Conservation (phyloP, 2,797 vertebrate species). For the Myripristis jacobus region DNA sequence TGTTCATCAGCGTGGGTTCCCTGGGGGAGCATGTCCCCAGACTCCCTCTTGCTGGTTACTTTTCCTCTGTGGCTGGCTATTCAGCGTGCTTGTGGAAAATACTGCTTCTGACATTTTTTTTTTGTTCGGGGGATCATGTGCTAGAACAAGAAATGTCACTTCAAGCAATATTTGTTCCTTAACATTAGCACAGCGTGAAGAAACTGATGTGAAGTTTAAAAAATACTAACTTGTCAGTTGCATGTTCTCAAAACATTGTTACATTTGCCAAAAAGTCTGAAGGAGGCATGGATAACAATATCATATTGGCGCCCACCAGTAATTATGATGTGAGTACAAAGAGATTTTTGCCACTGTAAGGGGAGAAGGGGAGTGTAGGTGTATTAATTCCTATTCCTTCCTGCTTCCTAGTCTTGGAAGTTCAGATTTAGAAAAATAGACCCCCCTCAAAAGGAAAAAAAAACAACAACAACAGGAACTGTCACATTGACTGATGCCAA, state of each 20-base stretch:
- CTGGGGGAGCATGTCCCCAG: slow-evolving; percentile 33
- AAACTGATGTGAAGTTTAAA: slow-evolving; percentile 66
- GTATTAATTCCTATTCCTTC: slow-evolving; percentile 80
- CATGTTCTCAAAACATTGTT: slow-evolving; percentile 68
- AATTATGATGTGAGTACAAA: slow-evolving; percentile 80
- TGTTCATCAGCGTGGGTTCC: slow-evolving; percentile 49
- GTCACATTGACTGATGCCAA: slow-evolving; percentile 82
- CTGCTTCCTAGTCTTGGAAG: slow-evolving; percentile 79
- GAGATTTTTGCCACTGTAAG: slow-evolving; percentile 76
- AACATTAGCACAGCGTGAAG: slow-evolving; percentile 47
- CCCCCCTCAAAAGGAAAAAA: slow-evolving; percentile 66
- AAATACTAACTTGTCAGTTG: slow-evolving; percentile 64
- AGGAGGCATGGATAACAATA: slow-evolving; percentile 71
- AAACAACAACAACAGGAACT: slow-evolving; percentile 75
- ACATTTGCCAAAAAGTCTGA: slow-evolving; percentile 60
- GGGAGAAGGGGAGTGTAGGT: slow-evolving; percentile 79
- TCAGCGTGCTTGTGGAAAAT: slow-evolving; percentile 17
- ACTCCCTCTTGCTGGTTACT: slow-evolving; percentile 30
- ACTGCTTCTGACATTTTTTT: slow-evolving; percentile 37
- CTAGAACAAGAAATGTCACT: slow-evolving; percentile 53
- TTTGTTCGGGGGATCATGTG: slow-evolving; percentile 34
- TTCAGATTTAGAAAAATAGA: slow-evolving; percentile 80
- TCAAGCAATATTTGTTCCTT: slow-evolving; percentile 50
- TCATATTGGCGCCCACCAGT: slow-evolving; percentile 77
- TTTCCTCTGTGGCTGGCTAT: slow-evolving; percentile 21